Base-by-base conservation (phyloP, 1,140 invertebrate species). In the Leptinotarsa lineolata region DNA sequence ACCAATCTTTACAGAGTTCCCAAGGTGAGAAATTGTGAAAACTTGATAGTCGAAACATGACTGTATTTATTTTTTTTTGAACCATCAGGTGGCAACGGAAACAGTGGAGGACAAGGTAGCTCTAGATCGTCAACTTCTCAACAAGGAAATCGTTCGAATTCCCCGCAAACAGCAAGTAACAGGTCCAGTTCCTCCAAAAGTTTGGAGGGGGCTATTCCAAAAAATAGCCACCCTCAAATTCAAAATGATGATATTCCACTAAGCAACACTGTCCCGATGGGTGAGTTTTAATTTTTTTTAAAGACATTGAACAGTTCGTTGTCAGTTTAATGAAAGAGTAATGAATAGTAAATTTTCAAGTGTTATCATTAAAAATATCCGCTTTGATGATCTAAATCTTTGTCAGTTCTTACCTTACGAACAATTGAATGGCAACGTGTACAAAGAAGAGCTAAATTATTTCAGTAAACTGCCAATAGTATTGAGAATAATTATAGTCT, bases 1-100 rank as follows among this genome's bases (percentile, higher is more conserved):
- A 71, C 60, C 69, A 71, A 63, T 64, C 69, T 64, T 71, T 59
- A 71, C 69, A 71, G 60, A 15, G 60, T 71, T 70, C 58, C 22
- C 65, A 75, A 58, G 46, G 69, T 66, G 30, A 71, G 30, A 39
- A 39, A 39, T 39, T 39, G n/a, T 11, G 8, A 39, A 11, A 39
- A 11, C 2, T 6, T 11, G 11, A 39, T 39, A 39, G 30, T 39
- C 30, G 11, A 39, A 39, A 30, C 8, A 30, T 8, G 30, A 30
- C 11, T 30, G 30, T 30, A 6, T 30, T 30, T 30, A 8, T 30
- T 30, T 30, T 30, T 8, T 30, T 30, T 30, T 30, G 30, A 30
- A 30, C 11, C 30, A 16, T n/a, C 45, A 30, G 46, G 54, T 59
- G 68, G 69, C n/a, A 66, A 44, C n/a, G 22, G 21, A 8, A 59